A percentile compares a stretch with the other conserved stretches of the same genome.
phyloP scores from a whole-genome alignment of 1,140 invertebrate genomes.

The Scaptomyza graminum region DNA sequence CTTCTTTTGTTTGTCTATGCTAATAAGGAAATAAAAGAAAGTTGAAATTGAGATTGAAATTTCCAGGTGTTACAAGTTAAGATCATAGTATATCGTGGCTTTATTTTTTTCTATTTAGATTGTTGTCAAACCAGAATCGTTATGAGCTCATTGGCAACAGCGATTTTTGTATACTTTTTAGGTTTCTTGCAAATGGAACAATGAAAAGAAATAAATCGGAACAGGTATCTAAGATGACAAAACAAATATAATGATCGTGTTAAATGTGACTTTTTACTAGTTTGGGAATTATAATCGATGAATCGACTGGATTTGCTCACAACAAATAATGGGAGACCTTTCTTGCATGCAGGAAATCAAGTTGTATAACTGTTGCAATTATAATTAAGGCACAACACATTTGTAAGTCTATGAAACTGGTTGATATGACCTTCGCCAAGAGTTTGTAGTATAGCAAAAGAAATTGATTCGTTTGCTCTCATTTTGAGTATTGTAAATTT shows the following conservation, averaged over 20 bases:
- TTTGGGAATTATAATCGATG: no score
- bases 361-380: neutral
- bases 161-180: slow-evolving; percentile 2
- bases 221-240: slow-evolving; percentile 6
- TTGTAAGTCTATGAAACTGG: no score
- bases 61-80: neutral
- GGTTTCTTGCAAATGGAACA: slow-evolving; percentile 1
- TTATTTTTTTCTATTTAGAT: slow-evolving; percentile 42
- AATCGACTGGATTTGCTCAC: no score
- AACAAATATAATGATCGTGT: neutral
- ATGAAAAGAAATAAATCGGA: slow-evolving; percentile 1
- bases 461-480: slow-evolving; percentile 19
- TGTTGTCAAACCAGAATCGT: slow-evolving; percentile 68
- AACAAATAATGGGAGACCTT: neutral
- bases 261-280: no score
- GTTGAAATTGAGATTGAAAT: slow-evolving; percentile 51
- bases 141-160: slow-evolving; percentile 37
- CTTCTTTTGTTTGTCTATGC: slow-evolving; percentile 28
- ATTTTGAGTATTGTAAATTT: slow-evolving; percentile 14
- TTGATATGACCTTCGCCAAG: no score
- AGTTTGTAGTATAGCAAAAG: slow-evolving; percentile 6
- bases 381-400: no score
- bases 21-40: slow-evolving; percentile 55
- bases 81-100: slow-evolving; percentile 7
- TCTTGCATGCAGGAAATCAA: neutral